Evolutionary conservation across 2,888 invertebrate species (phyloP), one percentile per base, ranked within the genome.

Genomic region (Sminthurides aquaticus): DNA sequence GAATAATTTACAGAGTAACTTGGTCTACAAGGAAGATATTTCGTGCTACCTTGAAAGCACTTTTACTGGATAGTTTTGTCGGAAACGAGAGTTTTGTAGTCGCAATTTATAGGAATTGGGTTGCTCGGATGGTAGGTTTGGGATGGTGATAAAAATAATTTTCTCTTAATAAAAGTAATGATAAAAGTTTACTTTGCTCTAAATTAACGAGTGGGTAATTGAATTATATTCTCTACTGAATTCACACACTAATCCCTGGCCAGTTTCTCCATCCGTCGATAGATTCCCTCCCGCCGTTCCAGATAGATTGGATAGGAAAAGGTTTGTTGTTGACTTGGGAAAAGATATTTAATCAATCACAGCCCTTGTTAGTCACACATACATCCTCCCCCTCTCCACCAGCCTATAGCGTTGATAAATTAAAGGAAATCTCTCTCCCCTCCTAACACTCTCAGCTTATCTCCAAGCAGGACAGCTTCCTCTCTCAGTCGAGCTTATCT

Each of bases 171-270:
- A 66, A 56, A 61, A 62, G 61, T 67, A 67, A 67, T 67, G 67
- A 67, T 61, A 67, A 67, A 67, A 67, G 57, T 67, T 67, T 61
- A 48, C 52, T 58, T 62, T 62, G 60, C 62, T 62, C 54, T 29
- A 67, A 65, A 67, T 67, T 67, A 67, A 67, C 67, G 63, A 67
- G 65, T 67, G 61, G 63, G 57, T 67, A 67, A 67, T 65, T 67
- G 65, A 65, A 67, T 67, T 67, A 67, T 61, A 56, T 61, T 27
- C 60, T 20, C 59, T 34, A 5, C 43, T 34, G 15, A 34, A 34
- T 34, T 34, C 43, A 34, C n/a, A n/a, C 43, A 34, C 43, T 34
- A 34, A 34, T 34, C 8, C 43, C 15, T 34, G 43, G 43, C 8
- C 15, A 34, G 15, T 15, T 34, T 34, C 8, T 34, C 43, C 43